These are phyloP conservation scores for Drosophila mimetica DNA, from an alignment of 2,888 invertebrate species.

Conservation along the genomic window DNA sequence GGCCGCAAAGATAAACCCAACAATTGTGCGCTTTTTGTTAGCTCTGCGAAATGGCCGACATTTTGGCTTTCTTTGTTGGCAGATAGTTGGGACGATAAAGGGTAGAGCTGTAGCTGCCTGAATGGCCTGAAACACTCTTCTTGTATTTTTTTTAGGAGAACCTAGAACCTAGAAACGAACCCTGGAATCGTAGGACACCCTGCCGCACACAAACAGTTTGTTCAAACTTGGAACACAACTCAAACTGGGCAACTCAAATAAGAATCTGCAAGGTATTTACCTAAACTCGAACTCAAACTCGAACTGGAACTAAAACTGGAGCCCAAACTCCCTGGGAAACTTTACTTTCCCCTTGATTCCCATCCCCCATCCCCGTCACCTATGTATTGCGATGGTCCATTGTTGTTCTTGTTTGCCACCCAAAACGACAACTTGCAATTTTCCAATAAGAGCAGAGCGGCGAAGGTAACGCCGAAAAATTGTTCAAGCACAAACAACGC, in stretches of 20 bases:
- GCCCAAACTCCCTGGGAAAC: constrained; percentile 14
- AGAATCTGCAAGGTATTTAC: constrained; percentile 75
- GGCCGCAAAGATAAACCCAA: constrained; percentile 67
- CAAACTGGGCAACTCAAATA: constrained; percentile 61
- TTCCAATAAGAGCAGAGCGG: constrained; percentile 73
- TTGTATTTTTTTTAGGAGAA: constrained; percentile 1
- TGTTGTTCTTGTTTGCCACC: constrained; percentile 39
- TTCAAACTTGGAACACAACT: constrained; percentile 48
- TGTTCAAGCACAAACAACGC: constrained; percentile 78
- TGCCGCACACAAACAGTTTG: constrained; percentile 35
- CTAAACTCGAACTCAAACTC: constrained; percentile 56
- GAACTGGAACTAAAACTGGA: constrained; percentile 15
- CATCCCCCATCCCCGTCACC: too few species aligned
- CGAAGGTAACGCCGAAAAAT: constrained; percentile 77
- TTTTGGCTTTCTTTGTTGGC: constrained; percentile 38
- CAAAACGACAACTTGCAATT: constrained; percentile 69
- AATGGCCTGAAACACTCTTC: constrained; percentile 37
- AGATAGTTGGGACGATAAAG: constrained; percentile 37
- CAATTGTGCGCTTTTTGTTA: constrained; percentile 50
- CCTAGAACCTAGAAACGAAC: background rate
- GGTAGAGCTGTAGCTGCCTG: constrained; percentile 6
- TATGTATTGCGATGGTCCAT: constrained; percentile 14
- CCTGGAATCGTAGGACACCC: constrained; percentile 5
- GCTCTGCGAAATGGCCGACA: constrained; percentile 36
- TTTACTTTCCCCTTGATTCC: constrained; percentile 10